Conservation (phyloP, 1,140 invertebrate genomes). For the Stegodyphus mimosarum region DNA sequence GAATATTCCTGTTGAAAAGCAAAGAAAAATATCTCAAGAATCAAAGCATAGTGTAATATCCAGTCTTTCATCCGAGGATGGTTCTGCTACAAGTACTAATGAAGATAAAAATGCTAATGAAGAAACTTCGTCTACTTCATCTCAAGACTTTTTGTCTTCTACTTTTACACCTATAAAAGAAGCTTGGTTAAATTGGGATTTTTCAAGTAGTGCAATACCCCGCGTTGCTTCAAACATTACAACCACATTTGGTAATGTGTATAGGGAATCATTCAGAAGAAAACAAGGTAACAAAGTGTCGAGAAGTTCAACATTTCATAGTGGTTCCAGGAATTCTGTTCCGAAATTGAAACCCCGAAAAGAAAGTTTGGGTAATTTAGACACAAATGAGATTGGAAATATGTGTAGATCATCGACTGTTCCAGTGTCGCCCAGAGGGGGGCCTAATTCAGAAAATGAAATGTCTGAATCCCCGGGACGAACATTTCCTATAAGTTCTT, state of each 20-base stretch:
- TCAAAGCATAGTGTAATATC: conserved; percentile 34
- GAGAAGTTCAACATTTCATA: conserved; percentile 63
- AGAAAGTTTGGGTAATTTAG: conserved; percentile 18
- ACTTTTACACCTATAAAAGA: conserved; percentile 63
- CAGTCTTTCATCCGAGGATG: conserved; percentile 30
- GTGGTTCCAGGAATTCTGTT: conserved; percentile 32
- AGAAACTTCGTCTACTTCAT: conserved; percentile 1
- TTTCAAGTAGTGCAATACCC: conserved; percentile 28
- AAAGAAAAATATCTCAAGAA: conserved; percentile 62
- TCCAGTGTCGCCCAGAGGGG: conserved; percentile 25
- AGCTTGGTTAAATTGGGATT: conserved; percentile 57
- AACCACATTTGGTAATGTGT: conserved; percentile 49
- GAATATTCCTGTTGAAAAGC: conserved; percentile 72
- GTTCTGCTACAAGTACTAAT: conserved; percentile 11
- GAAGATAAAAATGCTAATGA: conserved; percentile 20
- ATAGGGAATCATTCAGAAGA: conserved; percentile 40
- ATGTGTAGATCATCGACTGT: conserved; percentile 61
- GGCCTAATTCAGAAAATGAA: background rate
- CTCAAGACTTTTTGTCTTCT: conserved; percentile 51
- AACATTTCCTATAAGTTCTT: conserved; percentile 14
- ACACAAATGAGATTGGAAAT: background rate
- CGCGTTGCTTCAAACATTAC: conserved; percentile 44
- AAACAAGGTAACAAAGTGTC: conserved; percentile 45
- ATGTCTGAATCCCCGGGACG: background rate
- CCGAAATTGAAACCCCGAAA: conserved; percentile 37